phyloP scores from a whole-genome alignment of 2,888 invertebrate genomes.

The Cheilosia impressa region DNA sequence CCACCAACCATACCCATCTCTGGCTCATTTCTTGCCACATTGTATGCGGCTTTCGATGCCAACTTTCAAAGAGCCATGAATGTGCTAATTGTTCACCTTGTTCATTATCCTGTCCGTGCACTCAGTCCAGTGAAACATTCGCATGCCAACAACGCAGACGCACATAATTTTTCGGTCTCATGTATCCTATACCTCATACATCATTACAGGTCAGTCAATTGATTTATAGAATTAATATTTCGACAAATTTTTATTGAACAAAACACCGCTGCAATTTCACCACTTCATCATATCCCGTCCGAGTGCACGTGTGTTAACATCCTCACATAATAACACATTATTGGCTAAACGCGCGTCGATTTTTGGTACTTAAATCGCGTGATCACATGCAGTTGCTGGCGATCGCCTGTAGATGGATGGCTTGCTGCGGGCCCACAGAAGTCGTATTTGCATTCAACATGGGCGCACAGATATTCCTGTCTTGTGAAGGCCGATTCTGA shows the following conservation, averaged over 20 bases:
- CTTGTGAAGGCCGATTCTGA: conserved; percentile 41
- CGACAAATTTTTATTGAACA: conserved; percentile 36
- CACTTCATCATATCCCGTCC: conserved; percentile 58
- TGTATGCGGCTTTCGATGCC: conserved; percentile 19
- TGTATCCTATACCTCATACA: conserved; percentile 55
- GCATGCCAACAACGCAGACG: conserved; percentile 1
- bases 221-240: conserved; percentile 66
- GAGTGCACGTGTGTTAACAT: conserved; percentile 62
- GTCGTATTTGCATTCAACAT: conserved; percentile 50
- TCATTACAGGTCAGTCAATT: conserved; percentile 62
- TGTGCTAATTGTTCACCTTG: conserved; percentile 63
- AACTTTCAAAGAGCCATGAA: conserved; percentile 48
- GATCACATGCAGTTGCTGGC: conserved; percentile 49
- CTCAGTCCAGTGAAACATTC: conserved; percentile 6
- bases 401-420: conserved; percentile 35
- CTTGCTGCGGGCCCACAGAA: conserved; percentile 68
- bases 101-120: conserved; percentile 32
- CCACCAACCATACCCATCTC: background rate
- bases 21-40: background rate
- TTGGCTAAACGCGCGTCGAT: conserved; percentile 57
- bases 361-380: conserved; percentile 67
- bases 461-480: background rate
- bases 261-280: conserved; percentile 47
- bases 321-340: conserved; percentile 67
- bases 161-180: conserved; percentile 23